These are phyloP conservation scores for Malacoraja senta DNA, from an alignment of 2,797 vertebrate species.

Conservation along the genomic window DNA sequence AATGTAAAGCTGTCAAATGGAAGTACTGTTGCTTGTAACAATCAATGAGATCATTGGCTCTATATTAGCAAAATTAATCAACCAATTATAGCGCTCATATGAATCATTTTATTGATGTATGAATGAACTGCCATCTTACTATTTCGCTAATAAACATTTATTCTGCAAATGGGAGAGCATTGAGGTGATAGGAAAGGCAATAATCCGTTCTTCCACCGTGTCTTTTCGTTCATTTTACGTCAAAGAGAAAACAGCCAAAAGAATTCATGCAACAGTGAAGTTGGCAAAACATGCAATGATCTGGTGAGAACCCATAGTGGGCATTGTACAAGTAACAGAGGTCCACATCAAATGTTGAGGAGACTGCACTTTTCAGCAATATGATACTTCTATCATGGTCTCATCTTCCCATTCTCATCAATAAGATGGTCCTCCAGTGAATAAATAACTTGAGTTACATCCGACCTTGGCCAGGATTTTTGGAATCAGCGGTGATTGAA, in stretches of 20 bases:
- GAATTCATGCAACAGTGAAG: background rate
- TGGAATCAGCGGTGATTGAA: background rate
- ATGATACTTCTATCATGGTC: background rate
- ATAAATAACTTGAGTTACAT: background rate
- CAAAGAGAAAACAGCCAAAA: background rate
- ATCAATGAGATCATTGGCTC: background rate
- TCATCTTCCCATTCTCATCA: background rate
- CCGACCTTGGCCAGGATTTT: background rate
- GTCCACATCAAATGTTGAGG: background rate
- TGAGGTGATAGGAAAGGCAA: too few relatives aligned
- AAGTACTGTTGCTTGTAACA: background rate
- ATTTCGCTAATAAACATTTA: background rate
- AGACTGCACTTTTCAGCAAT: background rate
- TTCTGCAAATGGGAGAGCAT: background rate
- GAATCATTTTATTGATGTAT: constrained; percentile 5
- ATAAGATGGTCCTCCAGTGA: background rate
- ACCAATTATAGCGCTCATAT: background rate
- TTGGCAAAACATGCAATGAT: background rate
- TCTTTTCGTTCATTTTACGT: background rate
- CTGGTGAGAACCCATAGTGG: background rate
- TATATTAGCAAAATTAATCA: background rate
- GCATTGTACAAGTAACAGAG: background rate
- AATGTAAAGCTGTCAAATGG: background rate
- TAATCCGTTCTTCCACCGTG: background rate
- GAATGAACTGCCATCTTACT: background rate